Base-by-base conservation (phyloP, 2,113 vertebrate genomes). In the Haemorhous mexicanus region DNA sequence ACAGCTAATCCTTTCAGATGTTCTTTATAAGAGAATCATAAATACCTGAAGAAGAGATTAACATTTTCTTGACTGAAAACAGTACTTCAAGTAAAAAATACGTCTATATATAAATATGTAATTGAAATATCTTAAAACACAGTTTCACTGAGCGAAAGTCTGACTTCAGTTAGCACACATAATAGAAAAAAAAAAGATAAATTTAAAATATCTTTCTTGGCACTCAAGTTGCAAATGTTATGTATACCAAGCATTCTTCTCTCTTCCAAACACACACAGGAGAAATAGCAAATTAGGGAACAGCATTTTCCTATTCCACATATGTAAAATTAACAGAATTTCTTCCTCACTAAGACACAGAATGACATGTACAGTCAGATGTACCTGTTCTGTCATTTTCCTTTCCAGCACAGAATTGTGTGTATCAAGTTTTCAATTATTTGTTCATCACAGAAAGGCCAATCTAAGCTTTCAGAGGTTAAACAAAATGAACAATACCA, bases 1-100 rank as follows among this genome's bases (percentile, higher is more conserved):
- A 50, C 79, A 94, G 44, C 58, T 97, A 94, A 93, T 94, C 87
- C 67, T 90, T 88, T 86, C 67, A 82, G 35, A 91, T 52, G 83
- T 58, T 87, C 47, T 66, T 69, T 50, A 43, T 62, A 84, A 94
- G 21, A 39, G 63, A 91, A 66, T 52, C 84, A 67, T 80, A 87
- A 90, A 85, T 67, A 73, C 24, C 70, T 74, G 50, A 87, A 91
- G 75, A 87, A 91, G 37, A 85, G 33, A 68, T 50, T 46, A 35
- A 63, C n/a, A 49, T 87, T 88, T 79, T 61, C 75, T 69, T 73
- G 49, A 63, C 58, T 61, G 46, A 79, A 73, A 93, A 59, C 7
- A 62, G 37, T 32, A 49, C 3, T 37, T 76, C 2, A 11, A 59
- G 24, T 72, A 43, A 43, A 43, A 43, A 16, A 43, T 43, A 43